Base-by-base conservation (phyloP, 2,888 invertebrate genomes). In the Boloria selene region DNA sequence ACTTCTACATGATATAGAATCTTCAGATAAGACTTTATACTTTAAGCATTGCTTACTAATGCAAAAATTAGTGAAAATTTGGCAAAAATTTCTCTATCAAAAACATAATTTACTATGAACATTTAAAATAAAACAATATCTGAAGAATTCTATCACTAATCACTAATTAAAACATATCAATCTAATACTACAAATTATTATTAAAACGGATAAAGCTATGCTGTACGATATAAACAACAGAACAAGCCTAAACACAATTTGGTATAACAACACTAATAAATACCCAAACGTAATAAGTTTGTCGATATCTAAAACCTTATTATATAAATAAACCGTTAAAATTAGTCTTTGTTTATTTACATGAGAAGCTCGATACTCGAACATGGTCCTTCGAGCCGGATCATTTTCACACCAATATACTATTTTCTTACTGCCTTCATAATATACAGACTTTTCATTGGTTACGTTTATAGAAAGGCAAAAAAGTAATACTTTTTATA, bases 311-410 rank as follows among this genome's bases (percentile, higher is more conserved):
- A 68, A 68, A 68, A 61, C 47, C 61, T 68, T 68, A 64, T 16
- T 38, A 45, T 55, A 65, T 51, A 61, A 65, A 62, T 68, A 59
- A 65, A 58, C 54, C 18, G 53, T 62, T 59, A 68, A 63, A 60
- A 68, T 68, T 60, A 60, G 54, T 65, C 62, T 65, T 68, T 65
- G 65, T 65, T 50, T 65, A 65, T 68, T 65, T 62, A 68, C 65
- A 68, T 45, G 59, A 58, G 44, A 68, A 65, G 68, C 68, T 65
- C 65, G 47, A 7, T 59, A 38, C 14, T 22, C 31, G 60, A 38
- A 38, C 31, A 38, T 67, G 47, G 42, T 67, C 51, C 60, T 64
- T 64, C 59, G 67, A 60, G 60, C 60, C 60, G 60, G 45, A 64
- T 14, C 10, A 10, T 38, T 38, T 38, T 38, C 10, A 38, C 10